These are phyloP conservation scores for Embidobia sp. DNA, from an alignment of 2,888 invertebrate genomes.

Conservation along the genomic window DNA sequence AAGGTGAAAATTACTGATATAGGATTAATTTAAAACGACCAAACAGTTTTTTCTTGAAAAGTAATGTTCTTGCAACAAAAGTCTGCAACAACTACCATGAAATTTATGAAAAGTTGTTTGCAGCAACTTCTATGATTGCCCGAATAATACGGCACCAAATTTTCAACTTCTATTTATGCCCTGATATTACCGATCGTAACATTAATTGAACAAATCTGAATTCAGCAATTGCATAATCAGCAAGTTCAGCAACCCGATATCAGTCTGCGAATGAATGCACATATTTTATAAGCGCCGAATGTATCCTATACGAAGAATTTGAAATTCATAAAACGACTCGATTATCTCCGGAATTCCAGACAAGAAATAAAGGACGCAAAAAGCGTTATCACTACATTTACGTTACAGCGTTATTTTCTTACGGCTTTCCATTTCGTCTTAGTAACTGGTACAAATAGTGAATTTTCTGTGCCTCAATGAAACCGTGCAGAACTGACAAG, in stretches of 20 bases:
- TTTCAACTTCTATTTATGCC: too few relatives aligned
- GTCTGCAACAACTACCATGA: slow-evolving; percentile 15
- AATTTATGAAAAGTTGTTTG: slow-evolving; percentile 1
- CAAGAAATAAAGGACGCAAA: slow-evolving; percentile 25
- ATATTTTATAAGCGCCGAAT: slow-evolving; percentile 36
- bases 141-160: too few relatives aligned
- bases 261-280: slow-evolving; percentile 34
- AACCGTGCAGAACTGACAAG: slow-evolving; percentile 37
- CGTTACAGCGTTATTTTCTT: slow-evolving; percentile 43
- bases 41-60: slow-evolving; percentile 6
- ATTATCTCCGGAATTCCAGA: slow-evolving; percentile 33
- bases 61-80: slow-evolving; percentile 24
- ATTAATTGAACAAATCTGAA: slow-evolving; percentile 38
- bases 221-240: slow-evolving; percentile 10
- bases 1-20: slow-evolving; percentile 24
- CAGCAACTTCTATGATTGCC: too few relatives aligned
- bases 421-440: slow-evolving; percentile 41
- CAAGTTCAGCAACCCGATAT: slow-evolving; percentile 4
- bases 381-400: slow-evolving; percentile 47
- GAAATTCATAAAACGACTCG: slow-evolving; percentile 44
- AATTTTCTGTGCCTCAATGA: slow-evolving; percentile 21
- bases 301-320: slow-evolving; percentile 31
- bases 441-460: slow-evolving; percentile 30
- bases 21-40: slow-evolving; percentile 25
- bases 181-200: not conserved